Conservation (phyloP, 2,797 vertebrate genomes). For the Cynodonichthys magdalenae region DNA sequence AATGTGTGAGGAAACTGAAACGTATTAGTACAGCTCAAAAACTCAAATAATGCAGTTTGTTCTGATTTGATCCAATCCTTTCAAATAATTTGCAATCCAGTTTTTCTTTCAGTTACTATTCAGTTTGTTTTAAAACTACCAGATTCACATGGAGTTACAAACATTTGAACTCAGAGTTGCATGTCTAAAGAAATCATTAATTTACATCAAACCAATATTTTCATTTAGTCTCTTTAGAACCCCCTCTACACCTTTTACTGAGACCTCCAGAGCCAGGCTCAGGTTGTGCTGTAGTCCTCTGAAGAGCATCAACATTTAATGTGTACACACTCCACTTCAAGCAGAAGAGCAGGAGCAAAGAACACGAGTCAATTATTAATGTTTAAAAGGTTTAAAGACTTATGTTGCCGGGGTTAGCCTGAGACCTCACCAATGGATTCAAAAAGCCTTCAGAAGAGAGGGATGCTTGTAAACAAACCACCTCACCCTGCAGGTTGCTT, state of each 20-base stretch:
- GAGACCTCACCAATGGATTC: slow-evolving; percentile 30
- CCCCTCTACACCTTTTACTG: no score
- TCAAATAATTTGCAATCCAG: no score
- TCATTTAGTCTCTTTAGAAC: background rate
- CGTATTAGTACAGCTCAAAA: no score
- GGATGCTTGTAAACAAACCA: slow-evolving; percentile 13
- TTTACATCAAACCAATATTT: background rate
- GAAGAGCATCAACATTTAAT: slow-evolving; percentile 72
- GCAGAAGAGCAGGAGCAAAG: slow-evolving; percentile 49
- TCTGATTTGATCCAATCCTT: no score
- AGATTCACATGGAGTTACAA: background rate
- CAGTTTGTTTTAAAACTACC: background rate
- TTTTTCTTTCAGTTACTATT: background rate
- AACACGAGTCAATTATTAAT: slow-evolving; percentile 83
- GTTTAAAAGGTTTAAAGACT: slow-evolving; percentile 75
- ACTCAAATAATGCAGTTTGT: no score
- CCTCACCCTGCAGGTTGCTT: slow-evolving; percentile 5
- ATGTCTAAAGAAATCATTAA: background rate
- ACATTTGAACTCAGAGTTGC: background rate
- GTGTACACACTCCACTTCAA: slow-evolving; percentile 66
- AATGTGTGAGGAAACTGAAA: no score
- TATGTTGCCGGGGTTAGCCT: slow-evolving; percentile 58
- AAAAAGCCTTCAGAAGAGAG: slow-evolving; percentile 15
- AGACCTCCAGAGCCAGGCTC: background rate
- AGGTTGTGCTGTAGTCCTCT: slow-evolving; percentile 30